These are phyloP conservation scores for Drosophila lini DNA, from an alignment of 1,140 invertebrate species.

Conservation along the genomic window DNA sequence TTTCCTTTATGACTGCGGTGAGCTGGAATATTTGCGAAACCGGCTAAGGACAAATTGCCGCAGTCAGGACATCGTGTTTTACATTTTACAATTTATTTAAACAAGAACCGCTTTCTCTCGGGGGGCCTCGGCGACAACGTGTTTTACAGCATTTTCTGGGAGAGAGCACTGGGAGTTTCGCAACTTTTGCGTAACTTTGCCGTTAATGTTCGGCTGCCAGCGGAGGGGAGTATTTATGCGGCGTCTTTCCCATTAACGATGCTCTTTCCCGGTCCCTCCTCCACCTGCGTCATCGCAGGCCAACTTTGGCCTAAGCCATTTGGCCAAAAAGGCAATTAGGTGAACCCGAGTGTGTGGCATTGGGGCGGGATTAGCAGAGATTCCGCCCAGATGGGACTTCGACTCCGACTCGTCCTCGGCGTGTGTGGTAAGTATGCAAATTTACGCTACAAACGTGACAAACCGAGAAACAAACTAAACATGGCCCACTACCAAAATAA, in stretches of 20 bases:
- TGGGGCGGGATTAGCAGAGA: slow-evolving; percentile 28
- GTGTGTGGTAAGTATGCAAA: slow-evolving; percentile 45
- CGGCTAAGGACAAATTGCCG: slow-evolving; percentile 15
- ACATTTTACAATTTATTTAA: slow-evolving; percentile 48
- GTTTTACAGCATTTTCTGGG: slow-evolving; percentile 35
- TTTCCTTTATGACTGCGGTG: slow-evolving; percentile 20
- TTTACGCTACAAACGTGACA: slow-evolving; percentile 48
- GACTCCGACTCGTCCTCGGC: slow-evolving; percentile 1
- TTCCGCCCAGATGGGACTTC: slow-evolving; percentile 25
- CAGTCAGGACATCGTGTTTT: slow-evolving; percentile 33
- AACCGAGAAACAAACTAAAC: slow-evolving; percentile 27
- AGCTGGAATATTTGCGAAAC: slow-evolving; percentile 4
- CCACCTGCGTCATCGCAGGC: slow-evolving; percentile 31
- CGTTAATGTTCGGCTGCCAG: slow-evolving; percentile 30
- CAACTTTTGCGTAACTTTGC: slow-evolving; percentile 41
- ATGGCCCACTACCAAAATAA: slow-evolving; percentile 26
- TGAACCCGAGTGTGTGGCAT: slow-evolving; percentile 19
- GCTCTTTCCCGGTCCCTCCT: slow-evolving; percentile 31
- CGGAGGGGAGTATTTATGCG: slow-evolving; percentile 21
- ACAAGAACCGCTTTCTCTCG: slow-evolving; percentile 27
- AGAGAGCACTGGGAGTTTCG: slow-evolving; percentile 6
- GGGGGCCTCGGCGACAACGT: slow-evolving; percentile 7
- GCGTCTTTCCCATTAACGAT: slow-evolving; percentile 43
- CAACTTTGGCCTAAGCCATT: slow-evolving; percentile 42
- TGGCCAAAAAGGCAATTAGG: slow-evolving; percentile 55